Base-by-base conservation (phyloP, 1,140 invertebrate genomes). In the Mylabris phalerata region DNA sequence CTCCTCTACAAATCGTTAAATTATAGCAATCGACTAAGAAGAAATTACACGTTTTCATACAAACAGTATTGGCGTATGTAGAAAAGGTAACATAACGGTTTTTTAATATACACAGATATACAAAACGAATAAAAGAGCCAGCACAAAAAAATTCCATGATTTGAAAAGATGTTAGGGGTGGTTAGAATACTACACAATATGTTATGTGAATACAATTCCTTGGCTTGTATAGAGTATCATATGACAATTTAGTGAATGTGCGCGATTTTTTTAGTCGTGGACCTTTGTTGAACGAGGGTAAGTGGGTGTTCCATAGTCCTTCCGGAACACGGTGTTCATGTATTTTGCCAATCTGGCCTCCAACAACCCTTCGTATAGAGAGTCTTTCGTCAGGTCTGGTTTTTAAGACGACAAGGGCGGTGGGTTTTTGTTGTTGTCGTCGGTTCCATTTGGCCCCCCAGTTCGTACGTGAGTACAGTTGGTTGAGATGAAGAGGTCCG, bases 1-100 rank as follows among this genome's bases (percentile, higher is more conserved):
- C 60, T 66, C 57, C 42, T 49, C 11, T 60, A 63, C 58, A 62
- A 64, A 68, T 66, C 62, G 52, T 41, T 44, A 64, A 68, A 68
- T 68, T 68, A 66, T 60, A 68, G 67, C 62, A 66, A 68, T 68
- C 62, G 60, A 10, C 26, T 47, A 51, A 52, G 10, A 19, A 55
- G 45, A 64, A 64, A 66, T 64, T 66, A 64, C 57, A 66, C 64
- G 63, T 62, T 63, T 48, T 19, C 7, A 41, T 54, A 63, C 48
- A 61, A 59, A 49, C 38, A 54, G 25, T 39, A n/a, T 40, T 32
- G 55, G 46, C 52, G 63, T 57, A 56, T 55, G 57, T 47, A 65
- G 48, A 58, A 19, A 19, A 62, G 64, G 41, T 42, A 42, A 42
- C 41, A 42, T 42, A 42, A 42, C 41, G 41, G 41, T 42, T 42